Evolutionary conservation across 2,888 invertebrate species (phyloP), one percentile per base, ranked within the genome.

Genomic region (Oligia fasciuncula): DNA sequence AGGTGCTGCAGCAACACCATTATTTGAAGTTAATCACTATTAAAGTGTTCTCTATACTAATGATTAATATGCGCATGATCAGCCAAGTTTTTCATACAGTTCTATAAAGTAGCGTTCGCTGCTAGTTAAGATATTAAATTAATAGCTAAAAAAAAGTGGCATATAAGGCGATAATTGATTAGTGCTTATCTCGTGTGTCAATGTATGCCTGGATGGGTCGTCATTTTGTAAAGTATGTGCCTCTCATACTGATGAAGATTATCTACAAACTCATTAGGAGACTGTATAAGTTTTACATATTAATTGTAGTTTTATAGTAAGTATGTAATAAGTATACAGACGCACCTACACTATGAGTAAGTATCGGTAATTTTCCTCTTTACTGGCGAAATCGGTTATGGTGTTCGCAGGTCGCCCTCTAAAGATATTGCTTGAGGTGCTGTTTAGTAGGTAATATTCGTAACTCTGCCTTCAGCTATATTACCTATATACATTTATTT

Each of bases 121-220:
- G 80, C 77, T 89, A 90, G 91, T 92, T 90, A 92, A 92, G 89
- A 91, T 90, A 92, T 92, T 92, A 93, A 86, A 85, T 89, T 90
- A 89, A 91, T 90, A 86, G 79, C 73, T 89, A 88, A 89, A 88
- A 85, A 77, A 77, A 85, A 73, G 57, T 78, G 62, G 57, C 75
- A n/a, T 84, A 80, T 85, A 87, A 87, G 85, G 89, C 85, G 89
- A 88, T 92, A 91, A 92, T 91, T 91, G 88, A 90, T 89, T 88
- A 89, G 49, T 67, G 77, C 77, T 86, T 91, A 88, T 87, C 77
- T 81, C 70, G 76, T 74, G 71, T 85, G 79, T 79, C 80, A 83
- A 75, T 85, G 83, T 86, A 23, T 54, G 29, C 51, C 14, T 29
- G n/a, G 40, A 65, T 54, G 68, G 71, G 43, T 67, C 73, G n/a